Conservation (phyloP, 2,797 vertebrate species). For the Notolepis coatsorum region DNA sequence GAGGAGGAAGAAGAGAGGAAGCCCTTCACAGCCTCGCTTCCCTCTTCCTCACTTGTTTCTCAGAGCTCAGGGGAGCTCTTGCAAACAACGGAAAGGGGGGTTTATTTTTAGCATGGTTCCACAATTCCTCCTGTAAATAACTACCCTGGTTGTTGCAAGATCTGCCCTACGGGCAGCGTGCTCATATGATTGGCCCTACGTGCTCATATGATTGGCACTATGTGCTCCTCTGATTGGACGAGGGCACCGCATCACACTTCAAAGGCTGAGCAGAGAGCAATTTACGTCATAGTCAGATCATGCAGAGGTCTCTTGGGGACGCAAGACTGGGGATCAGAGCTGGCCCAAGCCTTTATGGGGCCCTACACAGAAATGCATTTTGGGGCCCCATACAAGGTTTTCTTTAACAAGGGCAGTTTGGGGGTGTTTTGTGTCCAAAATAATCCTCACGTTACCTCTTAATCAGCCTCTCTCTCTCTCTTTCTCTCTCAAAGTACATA, state of each 20-base stretch:
- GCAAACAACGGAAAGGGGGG: conserved; percentile 39
- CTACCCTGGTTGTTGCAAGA: conserved; percentile 58
- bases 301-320: not conserved
- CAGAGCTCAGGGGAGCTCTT: conserved; percentile 53
- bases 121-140: conserved; percentile 73
- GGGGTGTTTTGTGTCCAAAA: too few species aligned
- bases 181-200: too few species aligned
- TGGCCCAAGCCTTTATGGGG: too few species aligned
- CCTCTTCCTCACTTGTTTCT: conserved; percentile 38
- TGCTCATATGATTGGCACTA: too few species aligned
- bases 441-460: too few species aligned
- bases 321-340: not conserved
- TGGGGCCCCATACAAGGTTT: too few species aligned
- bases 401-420: too few species aligned
- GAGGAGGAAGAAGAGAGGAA: conserved; percentile 21
- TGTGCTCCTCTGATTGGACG: conserved; percentile 45
- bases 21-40: conserved; percentile 19
- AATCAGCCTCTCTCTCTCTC: too few species aligned
- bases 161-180: too few species aligned
- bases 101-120: conserved; percentile 73
- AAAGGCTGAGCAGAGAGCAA: conserved; percentile 20
- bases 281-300: conserved; percentile 28
- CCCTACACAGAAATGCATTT: too few species aligned
- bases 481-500: too few species aligned
- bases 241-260: conserved; percentile 32